phyloP scores from a whole-genome alignment of 2,797 vertebrate species.

The Linurgus olivaceus region DNA sequence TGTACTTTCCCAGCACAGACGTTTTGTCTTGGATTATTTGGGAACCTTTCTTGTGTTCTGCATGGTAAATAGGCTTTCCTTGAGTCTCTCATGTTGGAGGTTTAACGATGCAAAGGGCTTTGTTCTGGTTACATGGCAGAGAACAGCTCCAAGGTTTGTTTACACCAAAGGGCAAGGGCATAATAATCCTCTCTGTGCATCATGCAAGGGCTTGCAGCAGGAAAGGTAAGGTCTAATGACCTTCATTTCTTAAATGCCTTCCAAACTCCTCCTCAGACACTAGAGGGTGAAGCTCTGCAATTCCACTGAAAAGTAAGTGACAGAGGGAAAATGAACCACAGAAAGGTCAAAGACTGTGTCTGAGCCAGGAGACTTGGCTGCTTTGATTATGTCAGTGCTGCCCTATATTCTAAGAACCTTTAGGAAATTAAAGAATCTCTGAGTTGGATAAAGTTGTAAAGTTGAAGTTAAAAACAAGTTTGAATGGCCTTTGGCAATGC shows the following conservation, averaged over 20 bases:
- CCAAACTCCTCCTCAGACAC: slow-evolving; percentile 55
- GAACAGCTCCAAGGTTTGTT: slow-evolving; percentile 52
- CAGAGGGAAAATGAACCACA: not conserved
- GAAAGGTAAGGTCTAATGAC: slow-evolving; percentile 41
- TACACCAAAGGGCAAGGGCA: slow-evolving; percentile 58
- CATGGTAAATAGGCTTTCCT: slow-evolving; percentile 45
- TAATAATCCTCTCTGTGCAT: slow-evolving; percentile 36
- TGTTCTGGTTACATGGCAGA: slow-evolving; percentile 56
- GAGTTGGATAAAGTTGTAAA: slow-evolving; percentile 2
- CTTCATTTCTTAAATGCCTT: slow-evolving; percentile 48
- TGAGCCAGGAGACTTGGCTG: slow-evolving; percentile 14
- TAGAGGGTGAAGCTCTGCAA: slow-evolving; percentile 49
- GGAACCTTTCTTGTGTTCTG: slow-evolving; percentile 35
- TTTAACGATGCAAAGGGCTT: slow-evolving; percentile 36
- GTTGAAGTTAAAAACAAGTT: slow-evolving; percentile 9
- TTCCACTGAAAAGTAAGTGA: slow-evolving; percentile 1
- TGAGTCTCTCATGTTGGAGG: slow-evolving; percentile 9
- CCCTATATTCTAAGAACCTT: slow-evolving; percentile 45
- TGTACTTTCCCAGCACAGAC: slow-evolving; percentile 20
- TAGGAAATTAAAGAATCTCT: slow-evolving; percentile 52
- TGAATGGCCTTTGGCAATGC: not conserved
- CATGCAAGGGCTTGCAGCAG: slow-evolving; percentile 64
- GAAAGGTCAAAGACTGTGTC: slow-evolving; percentile 21
- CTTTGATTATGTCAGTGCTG: slow-evolving; percentile 44
- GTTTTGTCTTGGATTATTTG: slow-evolving; percentile 40